These are phyloP conservation scores for Slavum lentiscoides DNA, from an alignment of 2,888 invertebrate genomes.

Conservation along the genomic window DNA sequence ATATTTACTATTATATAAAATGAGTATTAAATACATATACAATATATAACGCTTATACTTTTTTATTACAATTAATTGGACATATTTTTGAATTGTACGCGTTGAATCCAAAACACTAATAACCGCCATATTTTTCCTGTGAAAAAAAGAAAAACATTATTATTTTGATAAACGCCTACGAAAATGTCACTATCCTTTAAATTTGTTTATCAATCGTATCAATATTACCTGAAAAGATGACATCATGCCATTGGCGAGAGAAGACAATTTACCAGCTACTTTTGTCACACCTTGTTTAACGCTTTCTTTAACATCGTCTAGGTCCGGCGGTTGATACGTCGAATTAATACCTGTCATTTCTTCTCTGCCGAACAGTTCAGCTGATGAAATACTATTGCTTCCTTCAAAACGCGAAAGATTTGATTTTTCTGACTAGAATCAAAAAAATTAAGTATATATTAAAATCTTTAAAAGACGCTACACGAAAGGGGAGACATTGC, in stretches of 20 bases:
- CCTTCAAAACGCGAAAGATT: constrained; percentile 81
- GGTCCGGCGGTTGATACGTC: constrained; percentile 65
- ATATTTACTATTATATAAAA: background rate
- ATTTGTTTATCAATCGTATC: background rate
- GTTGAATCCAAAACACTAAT: constrained; percentile 41
- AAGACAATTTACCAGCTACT: constrained; percentile 95
- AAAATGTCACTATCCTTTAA: too few relatives aligned
- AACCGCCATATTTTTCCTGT: constrained; percentile 56
- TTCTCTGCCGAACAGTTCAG: constrained; percentile 85
- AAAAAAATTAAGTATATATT: background rate
- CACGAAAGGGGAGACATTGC: background rate
- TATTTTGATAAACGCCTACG: too few relatives aligned
- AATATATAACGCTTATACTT: constrained; percentile 20
- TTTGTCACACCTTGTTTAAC: constrained; percentile 95
- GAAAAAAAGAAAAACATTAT: constrained; percentile 40
- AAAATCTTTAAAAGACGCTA: background rate
- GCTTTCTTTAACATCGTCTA: constrained; percentile 96
- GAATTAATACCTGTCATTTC: constrained; percentile 58
- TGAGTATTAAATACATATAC: background rate
- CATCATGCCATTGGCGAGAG: constrained; percentile 91
- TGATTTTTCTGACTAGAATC: constrained; percentile 49
- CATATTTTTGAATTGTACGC: background rate
- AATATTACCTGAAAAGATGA: constrained; percentile 80
- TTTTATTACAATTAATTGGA: constrained; percentile 2
- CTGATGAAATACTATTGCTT: constrained; percentile 91